Conservation (phyloP, 2,888 invertebrate species). For the Coenonympha glycerion region DNA sequence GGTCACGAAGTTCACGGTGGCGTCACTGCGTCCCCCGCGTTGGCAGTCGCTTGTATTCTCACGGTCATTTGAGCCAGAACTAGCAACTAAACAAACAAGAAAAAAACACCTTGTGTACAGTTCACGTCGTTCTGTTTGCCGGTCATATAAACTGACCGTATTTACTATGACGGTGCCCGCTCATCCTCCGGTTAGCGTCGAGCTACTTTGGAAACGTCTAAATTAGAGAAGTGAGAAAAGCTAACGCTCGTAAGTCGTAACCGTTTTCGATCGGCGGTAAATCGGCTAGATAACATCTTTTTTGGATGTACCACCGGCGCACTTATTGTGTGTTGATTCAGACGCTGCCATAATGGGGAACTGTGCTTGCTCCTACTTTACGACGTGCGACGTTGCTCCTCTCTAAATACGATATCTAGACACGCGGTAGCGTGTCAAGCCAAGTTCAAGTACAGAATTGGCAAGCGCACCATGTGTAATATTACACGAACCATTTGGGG, state of each 20-base stretch:
- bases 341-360: slow-evolving; percentile 56
- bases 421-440: too few relatives aligned
- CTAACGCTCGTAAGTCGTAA: slow-evolving; percentile 69
- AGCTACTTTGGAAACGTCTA: slow-evolving; percentile 73
- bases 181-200: slow-evolving; percentile 68
- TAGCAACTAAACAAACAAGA: slow-evolving; percentile 65
- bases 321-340: slow-evolving; percentile 64
- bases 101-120: slow-evolving; percentile 71
- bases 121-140: slow-evolving; percentile 70
- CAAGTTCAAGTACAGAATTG: too few relatives aligned
- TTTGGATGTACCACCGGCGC: slow-evolving; percentile 55
- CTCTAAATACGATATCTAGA: slow-evolving; percentile 49
- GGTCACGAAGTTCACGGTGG: slow-evolving; percentile 58
- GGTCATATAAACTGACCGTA: slow-evolving; percentile 48
- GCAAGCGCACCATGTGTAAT: too few relatives aligned
- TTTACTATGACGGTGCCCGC: slow-evolving; percentile 67
- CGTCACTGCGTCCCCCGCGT: slow-evolving; percentile 33
- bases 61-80: slow-evolving; percentile 70
- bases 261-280: slow-evolving; percentile 64
- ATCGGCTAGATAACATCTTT: slow-evolving; percentile 68
- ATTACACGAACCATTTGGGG: too few relatives aligned
- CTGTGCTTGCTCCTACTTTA: slow-evolving; percentile 48
- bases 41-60: slow-evolving; percentile 58
- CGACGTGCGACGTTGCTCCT: slow-evolving; percentile 54
- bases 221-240: slow-evolving; percentile 75